These are phyloP conservation scores for Seira ritae DNA, from an alignment of 2,888 invertebrate species.

Conservation along the genomic window DNA sequence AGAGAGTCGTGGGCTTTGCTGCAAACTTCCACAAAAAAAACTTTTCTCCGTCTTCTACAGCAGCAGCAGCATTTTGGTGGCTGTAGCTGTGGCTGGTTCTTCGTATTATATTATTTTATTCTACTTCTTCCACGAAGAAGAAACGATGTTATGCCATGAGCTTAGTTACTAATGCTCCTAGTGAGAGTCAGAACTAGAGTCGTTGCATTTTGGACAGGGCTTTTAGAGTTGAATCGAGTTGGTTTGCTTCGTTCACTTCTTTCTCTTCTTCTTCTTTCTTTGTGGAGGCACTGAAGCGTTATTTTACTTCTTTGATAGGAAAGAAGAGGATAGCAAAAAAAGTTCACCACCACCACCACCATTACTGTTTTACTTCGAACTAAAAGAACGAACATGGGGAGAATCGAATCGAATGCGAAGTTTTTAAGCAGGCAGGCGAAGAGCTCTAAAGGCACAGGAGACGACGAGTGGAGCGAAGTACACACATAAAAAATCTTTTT, in stretches of 20 bases:
- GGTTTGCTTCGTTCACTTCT: conserved; percentile 27
- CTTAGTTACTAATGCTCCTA: conserved; percentile 56
- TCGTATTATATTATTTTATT: not conserved
- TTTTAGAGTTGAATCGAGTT: conserved; percentile 28
- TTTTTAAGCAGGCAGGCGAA: no score
- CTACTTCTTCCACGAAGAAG: conserved; percentile 15
- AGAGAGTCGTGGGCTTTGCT: conserved; percentile 53
- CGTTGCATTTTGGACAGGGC: conserved; percentile 61
- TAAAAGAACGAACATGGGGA: conserved; percentile 2
- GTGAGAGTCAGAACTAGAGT: not conserved
- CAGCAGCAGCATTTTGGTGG: conserved; percentile 37
- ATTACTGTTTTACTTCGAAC: conserved; percentile 25
- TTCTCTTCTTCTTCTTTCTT: conserved; percentile 16
- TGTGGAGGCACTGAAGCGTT: conserved; percentile 65
- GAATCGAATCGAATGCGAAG: not conserved
- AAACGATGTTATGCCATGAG: conserved; percentile 49
- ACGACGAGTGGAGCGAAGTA: not conserved
- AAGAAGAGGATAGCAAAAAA: conserved; percentile 32
- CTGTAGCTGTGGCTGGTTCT: conserved; percentile 41
- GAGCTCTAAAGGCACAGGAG: not conserved
- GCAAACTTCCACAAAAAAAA: conserved; percentile 39
- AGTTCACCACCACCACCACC: conserved; percentile 47
- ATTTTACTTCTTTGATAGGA: conserved; percentile 26
- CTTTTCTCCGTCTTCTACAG: conserved; percentile 58
- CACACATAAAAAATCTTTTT: not conserved